Evolutionary conservation across 2,113 vertebrate species (phyloP), one percentile per base, ranked within the genome.

Genomic region (Oryzias woworae): DNA sequence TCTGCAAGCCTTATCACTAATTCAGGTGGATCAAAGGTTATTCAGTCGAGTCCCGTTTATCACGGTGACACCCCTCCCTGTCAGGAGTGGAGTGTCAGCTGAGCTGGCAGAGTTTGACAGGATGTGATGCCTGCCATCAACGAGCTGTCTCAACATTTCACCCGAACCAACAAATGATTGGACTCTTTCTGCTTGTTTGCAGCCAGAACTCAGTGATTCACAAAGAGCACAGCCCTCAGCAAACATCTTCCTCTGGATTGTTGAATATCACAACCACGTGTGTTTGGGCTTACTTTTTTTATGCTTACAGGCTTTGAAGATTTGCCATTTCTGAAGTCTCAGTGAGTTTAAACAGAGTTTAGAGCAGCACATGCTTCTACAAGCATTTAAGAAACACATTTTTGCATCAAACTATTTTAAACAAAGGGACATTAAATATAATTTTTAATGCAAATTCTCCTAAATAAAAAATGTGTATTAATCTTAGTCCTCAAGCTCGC

Each of bases 21-120:
- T 82, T 84, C 70, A 80, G 56, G 17, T 23, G 69, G 78, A 70
- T 71, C 68, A 72, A 66, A 84, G 72, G 66, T 84, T 71, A 78
- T 55, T 65, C 67, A 80, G 74, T 73, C 46, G 59, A 54, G 44
- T n/a, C 18, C 69, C 62, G 75, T 84, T 73, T 79, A 71, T 73
- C 68, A 78, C 69, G 54, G 63, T 43, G 58, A 74, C 66, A 78
- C 71, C 69, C 78, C 51, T 49, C 50, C 65, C 22, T 36, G 49
- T 77, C 69, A 73, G 78, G 73, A 44, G 51, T 58, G 36, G 53
- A 20, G 44, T 58, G 66, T 74, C 62, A 43, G 66, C 44, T 18
- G 41, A 6, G 20, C 18, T 54, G 57, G 44, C 54, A 47, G 58
- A 65, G 62, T 28, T 10, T 47, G 53, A 58, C 58, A 77, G 44